Evolutionary conservation across 2,113 vertebrate genomes (phyloP).

Genomic region (Pomatorhinus ruficollis): DNA sequence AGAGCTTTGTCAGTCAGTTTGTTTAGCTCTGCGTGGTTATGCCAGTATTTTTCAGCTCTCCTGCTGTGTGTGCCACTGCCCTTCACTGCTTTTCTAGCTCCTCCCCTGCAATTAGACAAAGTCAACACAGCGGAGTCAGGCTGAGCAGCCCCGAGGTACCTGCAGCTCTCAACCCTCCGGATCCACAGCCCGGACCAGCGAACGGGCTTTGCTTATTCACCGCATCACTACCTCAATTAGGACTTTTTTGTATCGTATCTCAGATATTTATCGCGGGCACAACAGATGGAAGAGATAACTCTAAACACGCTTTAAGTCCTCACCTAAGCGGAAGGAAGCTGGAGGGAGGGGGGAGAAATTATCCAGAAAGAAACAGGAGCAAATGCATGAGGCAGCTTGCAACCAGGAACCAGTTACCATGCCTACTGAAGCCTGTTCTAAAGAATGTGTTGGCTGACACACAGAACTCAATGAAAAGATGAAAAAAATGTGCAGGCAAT

Average conservation of each 20-base stretch:
- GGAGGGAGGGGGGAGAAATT: background rate
- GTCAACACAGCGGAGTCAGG: conserved; percentile 87
- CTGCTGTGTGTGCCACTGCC: conserved; percentile 76
- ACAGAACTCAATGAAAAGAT: conserved; percentile 80
- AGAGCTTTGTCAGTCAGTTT: conserved; percentile 75
- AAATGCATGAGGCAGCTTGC: conserved; percentile 69
- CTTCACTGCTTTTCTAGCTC: conserved; percentile 76
- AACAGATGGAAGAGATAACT: conserved; percentile 74
- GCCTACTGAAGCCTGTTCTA: conserved; percentile 77
- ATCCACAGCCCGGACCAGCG: conserved; percentile 49
- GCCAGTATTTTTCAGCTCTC: conserved; percentile 70
- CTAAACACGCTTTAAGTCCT: conserved; percentile 44
- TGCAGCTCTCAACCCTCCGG: conserved; percentile 77
- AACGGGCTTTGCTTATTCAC: conserved; percentile 70
- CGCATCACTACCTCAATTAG: conserved; percentile 71
- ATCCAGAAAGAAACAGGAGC: conserved; percentile 65
- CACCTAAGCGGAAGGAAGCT: conserved; percentile 16
- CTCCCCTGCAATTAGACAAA: conserved; percentile 99
- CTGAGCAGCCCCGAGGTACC: conserved; percentile 81
- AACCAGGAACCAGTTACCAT: conserved; percentile 79
- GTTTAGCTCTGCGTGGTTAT: conserved; percentile 66
- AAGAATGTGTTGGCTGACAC: conserved; percentile 81
- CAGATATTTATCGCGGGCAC: conserved; percentile 71
- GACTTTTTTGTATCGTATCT: conserved; percentile 53
- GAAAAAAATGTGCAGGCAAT: conserved; percentile 78